Conservation (phyloP, 2,888 invertebrate species). For the Salpingus planirostris region DNA sequence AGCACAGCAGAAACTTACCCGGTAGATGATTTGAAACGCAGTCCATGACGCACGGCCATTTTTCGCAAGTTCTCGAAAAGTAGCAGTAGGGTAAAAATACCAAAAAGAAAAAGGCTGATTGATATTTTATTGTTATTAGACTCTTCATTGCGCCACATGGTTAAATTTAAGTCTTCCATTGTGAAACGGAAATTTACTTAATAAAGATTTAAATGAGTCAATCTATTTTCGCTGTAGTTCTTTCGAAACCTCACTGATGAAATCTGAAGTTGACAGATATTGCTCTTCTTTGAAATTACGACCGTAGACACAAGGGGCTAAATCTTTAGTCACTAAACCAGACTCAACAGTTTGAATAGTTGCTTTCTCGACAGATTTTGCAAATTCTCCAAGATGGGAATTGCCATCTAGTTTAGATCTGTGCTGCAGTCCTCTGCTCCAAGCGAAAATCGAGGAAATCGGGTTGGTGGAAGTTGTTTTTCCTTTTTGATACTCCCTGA, state of each 20-base stretch:
- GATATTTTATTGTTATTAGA: too few relatives aligned
- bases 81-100: too few relatives aligned
- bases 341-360: constrained; percentile 75
- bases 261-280: constrained; percentile 75
- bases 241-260: constrained; percentile 58
- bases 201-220: too few relatives aligned
- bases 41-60: too few relatives aligned
- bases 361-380: constrained; percentile 64
- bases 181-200: too few relatives aligned
- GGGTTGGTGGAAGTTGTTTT: constrained; percentile 78
- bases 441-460: constrained; percentile 85
- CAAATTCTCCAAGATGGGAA: constrained; percentile 59
- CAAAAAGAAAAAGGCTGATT: too few relatives aligned
- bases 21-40: constrained; percentile 7
- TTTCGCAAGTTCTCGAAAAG: too few relatives aligned
- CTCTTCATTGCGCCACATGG: too few relatives aligned
- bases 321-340: constrained; percentile 83
- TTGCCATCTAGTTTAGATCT: constrained; percentile 70
- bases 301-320: constrained; percentile 77
- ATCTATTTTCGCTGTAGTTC: too few relatives aligned
- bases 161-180: too few relatives aligned
- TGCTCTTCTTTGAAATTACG: constrained; percentile 71
- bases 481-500: constrained; percentile 69
- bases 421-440: constrained; percentile 74
- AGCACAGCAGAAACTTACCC: constrained; percentile 9